Evolutionary conservation across 2,113 vertebrate genomes (phyloP), one percentile per base, ranked within the genome.

Genomic region (Willisornis vidua): DNA sequence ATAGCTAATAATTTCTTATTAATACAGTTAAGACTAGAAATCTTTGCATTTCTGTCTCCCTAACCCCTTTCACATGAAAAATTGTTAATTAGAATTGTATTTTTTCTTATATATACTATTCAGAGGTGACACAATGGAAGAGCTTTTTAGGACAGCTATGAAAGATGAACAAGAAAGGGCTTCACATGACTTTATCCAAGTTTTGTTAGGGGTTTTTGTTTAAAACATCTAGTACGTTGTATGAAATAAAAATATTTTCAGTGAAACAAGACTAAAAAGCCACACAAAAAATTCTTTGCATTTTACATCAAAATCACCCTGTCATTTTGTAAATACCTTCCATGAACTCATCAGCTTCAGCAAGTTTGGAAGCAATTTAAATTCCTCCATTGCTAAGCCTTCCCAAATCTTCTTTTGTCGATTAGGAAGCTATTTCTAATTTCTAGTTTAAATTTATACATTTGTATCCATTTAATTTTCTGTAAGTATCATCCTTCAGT

Each of bases 391-490:
- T 87, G 52, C 29, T 85, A 94, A 96, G 54, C 54, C 48, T 83
- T 90, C 82, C 54, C 41, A 91, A 87, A 95, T 93, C 71, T 70
- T 87, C 49, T 41, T 68, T 74, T 82, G 28, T 78, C 79, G 59
- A 83, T 85, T 76, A 65, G 67, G 45, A 87, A 76, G 48, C 46
- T 45, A 62, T 73, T 90, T 90, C 17, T 61, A 85, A 87, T 70
- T 94, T 85, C 58, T 52, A 55, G 16, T n/a, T 94, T 87, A 82
- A 65, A 82, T 82, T 93, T 83, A 82, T 91, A 28, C 1, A 25
- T 90, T 87, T 61, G 10, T 73, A 83, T 63, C 31, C n/a, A 45
- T 94, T 95, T 85, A 85, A 87, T 90, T 85, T 93, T 90, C 62
- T 76, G 19, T 18, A 90, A 85, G 45, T 19, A 76, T 18, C 62